Conservation (phyloP, 2,797 vertebrate genomes). For the Sternotherus odoratus region DNA sequence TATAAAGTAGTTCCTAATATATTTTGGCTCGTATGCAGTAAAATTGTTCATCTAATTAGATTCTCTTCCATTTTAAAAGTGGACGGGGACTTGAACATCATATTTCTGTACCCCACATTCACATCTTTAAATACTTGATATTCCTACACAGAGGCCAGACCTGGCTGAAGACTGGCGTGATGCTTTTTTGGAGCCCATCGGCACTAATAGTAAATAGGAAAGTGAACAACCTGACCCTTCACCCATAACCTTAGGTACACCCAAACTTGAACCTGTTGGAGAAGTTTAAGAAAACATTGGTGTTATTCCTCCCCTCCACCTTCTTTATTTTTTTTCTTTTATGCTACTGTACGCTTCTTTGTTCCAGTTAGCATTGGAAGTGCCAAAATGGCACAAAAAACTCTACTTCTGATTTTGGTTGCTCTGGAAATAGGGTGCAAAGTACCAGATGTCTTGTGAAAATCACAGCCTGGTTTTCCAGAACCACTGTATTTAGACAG, state of each 20-base stretch:
- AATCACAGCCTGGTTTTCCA: neutral
- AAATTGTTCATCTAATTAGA: neutral
- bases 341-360: neutral
- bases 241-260: neutral
- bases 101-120: neutral
- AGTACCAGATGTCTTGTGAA: neutral
- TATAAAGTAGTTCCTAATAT: neutral
- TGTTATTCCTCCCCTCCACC: accelerated
- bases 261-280: neutral
- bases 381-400: neutral
- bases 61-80: neutral
- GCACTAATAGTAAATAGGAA: neutral
- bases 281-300: neutral
- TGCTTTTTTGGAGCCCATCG: neutral
- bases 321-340: neutral
- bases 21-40: neutral
- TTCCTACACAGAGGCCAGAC: neutral
- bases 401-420: neutral
- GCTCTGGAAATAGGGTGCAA: neutral
- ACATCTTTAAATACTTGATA: neutral
- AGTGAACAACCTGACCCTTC: neutral
- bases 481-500: neutral
- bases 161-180: neutral
- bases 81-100: neutral
- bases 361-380: neutral